Base-by-base conservation (phyloP, 2,888 invertebrate genomes). In the Heliconius ethilla region DNA sequence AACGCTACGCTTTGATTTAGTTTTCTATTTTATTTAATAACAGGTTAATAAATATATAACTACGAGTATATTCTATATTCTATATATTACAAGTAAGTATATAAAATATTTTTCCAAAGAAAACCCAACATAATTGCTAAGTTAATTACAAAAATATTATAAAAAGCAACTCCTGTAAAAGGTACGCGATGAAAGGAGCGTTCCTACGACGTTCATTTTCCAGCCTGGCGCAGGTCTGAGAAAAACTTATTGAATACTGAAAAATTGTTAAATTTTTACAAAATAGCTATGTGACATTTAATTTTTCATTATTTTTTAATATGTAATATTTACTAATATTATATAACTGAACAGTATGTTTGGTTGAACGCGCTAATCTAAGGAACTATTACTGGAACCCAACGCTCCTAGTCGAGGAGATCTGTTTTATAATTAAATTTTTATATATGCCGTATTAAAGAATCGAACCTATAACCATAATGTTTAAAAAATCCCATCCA, bases 121-220 rank as follows among this genome's bases (percentile, higher is more conserved):
- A 25, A 25, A 27, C 4, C 29, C 9, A 29, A 22, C 59, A 40
- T 62, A 73, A 40, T 62, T 62, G 37, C 37, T 37, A 40, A 62
- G 37, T 62, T 73, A 59, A 73, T 62, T 73, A 73, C 40, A 37
- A 73, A 73, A 59, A 59, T 55, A n/a, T 25, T 37, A 62, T 62
- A 59, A 73, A 70, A 73, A 63, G 18, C 63, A 40, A n/a, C 55
- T 7, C 27, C 62, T 62, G 6, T 27, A 18, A 73, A 33, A 63
- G 73, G 59, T 62, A 40, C 40, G 70, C 10, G 37, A 73, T 73
- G 63, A 73, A 73, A 73, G 37, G 62, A 73, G 9, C 10, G 37
- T 37, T 73, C 27, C 69, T 40, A 40, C 70, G 55, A 37, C 37
- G 73, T 63, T 63, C 40, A 22, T 63, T 63, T 63, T n/a, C 18